Base-by-base conservation (phyloP, 2,888 invertebrate species). In the Mesopsocus fuscifrons region DNA sequence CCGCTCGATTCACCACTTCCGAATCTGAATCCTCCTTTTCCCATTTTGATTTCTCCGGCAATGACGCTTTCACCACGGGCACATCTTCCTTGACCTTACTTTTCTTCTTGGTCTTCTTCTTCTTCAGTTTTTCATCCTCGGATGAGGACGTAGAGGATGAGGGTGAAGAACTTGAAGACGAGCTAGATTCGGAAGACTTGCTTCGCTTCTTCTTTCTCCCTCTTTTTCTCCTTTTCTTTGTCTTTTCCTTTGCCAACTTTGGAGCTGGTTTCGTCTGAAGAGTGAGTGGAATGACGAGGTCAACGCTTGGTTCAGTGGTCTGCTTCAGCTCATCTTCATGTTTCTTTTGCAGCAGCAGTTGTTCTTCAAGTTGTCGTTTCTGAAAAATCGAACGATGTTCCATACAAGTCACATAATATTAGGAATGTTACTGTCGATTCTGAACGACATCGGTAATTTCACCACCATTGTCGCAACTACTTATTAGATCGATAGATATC, bases 231-330 rank as follows among this genome's bases (percentile, higher is more conserved):
- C 41, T 44, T 17, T 35, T 30, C 9, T 38, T 43, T 2, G 20
- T 32, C 15, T 34, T 41, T 23, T 44, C 44, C 17, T 46, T 40
- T n/a, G n/a, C n/a, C n/a, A n/a, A n/a, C n/a, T n/a, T n/a, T n/a
- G n/a, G n/a, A n/a, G n/a, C n/a, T n/a, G n/a, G n/a, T 15, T 41
- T 44, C 1, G 22, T 15, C 3, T 41, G 16, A 20, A 38, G 5
- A 38, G 38, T 38, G n/a, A 38, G 21, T 6, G 38, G 38, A 16
- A 38, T 38, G 5, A 38, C 6, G 5, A 38, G 21, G 17, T 38
- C 38, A 38, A 21, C 20, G 9, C 16, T 17, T 5, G 33, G 33
- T 6, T 33, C 33, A 33, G n/a, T n/a, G n/a, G n/a, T n/a, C 3
- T 34, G 45, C 42, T 35, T 41, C 42, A 41, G 34, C 35, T 45